Evolutionary conservation across 1,140 invertebrate genomes (phyloP).

Genomic region (Drosophila kepulauana): DNA sequence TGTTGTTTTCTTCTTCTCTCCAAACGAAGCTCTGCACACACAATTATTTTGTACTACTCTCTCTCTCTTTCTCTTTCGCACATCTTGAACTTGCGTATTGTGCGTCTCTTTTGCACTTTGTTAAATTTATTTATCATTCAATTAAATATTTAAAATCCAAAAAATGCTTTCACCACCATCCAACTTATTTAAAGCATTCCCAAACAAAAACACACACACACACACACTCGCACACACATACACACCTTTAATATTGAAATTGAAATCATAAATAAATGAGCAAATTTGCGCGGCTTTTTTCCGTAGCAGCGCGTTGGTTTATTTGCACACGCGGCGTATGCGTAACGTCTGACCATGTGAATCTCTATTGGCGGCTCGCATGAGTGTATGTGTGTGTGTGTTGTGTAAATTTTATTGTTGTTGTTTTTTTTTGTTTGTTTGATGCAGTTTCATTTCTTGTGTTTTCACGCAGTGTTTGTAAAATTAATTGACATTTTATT

Average conservation of each 20-base stretch:
- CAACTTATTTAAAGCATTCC: slow-evolving; percentile 60
- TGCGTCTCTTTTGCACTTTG: slow-evolving; percentile 37
- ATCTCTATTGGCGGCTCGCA: slow-evolving; percentile 6
- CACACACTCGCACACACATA: slow-evolving; percentile 25
- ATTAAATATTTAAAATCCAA: slow-evolving; percentile 84
- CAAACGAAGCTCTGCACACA: slow-evolving; percentile 46
- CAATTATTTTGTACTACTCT: slow-evolving; percentile 37
- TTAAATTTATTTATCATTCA: slow-evolving; percentile 82
- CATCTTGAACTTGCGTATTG: slow-evolving; percentile 12
- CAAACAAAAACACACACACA: slow-evolving; percentile 12
- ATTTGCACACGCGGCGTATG: slow-evolving; percentile 55
- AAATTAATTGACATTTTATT: slow-evolving; percentile 84
- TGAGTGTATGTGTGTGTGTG: slow-evolving; percentile 15
- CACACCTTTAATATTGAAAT: slow-evolving; percentile 81
- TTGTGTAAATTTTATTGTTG: slow-evolving; percentile 77
- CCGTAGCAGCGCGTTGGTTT: slow-evolving; percentile 27
- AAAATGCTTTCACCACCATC: slow-evolving; percentile 79
- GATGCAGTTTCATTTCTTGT: slow-evolving; percentile 7
- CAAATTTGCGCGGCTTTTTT: slow-evolving; percentile 60
- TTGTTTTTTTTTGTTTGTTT: slow-evolving; percentile 29
- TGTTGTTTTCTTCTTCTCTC: slow-evolving; percentile 8
- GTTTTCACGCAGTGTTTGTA: slow-evolving; percentile 71
- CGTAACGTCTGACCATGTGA: slow-evolving; percentile 33
- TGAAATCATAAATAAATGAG: slow-evolving; percentile 84
- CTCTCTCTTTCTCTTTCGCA: slow-evolving; percentile 7